Base-by-base conservation (phyloP, 2,888 invertebrate species). In the Drosophila hamatofila region DNA sequence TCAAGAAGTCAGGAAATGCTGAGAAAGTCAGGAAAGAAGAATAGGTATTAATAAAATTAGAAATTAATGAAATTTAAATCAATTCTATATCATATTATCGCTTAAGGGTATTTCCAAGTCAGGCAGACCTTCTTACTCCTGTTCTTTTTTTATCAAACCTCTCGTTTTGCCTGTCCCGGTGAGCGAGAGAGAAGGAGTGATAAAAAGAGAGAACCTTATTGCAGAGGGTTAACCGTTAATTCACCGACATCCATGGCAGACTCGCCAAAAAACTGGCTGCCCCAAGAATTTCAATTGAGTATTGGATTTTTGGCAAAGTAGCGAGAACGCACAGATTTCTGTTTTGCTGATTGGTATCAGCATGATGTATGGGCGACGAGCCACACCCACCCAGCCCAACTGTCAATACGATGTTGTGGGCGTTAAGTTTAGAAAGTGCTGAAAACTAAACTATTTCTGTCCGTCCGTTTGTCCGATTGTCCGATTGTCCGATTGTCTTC, bases 371-470 rank as follows among this genome's bases (percentile, higher is more conserved):
- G 78, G 42, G 56, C 42, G 46, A 5, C 25, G 16, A 21, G 46
- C 72, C 83, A 78, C 87, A 72, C 80, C 83, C 68, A 71, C 67
- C 25, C n/a, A 16, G 27, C 30, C 72, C 69, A 62, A 69, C 71
- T 6, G 54, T 58, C 51, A 37, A 44, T 49, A 30, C n/a, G 7
- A 18, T 49, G 7, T 18, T 1, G 49, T 52, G 51, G 51, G 51
- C 33, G 51, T 52, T 52, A 33, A 56, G 72, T 84, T 84, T 84
- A 84, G 84, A 84, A 84, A 84, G 84, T 80, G 78, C 75, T 79
- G 59, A 58, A 86, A 86, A 87, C 74, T 88, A 86, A 88, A 88
- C 86, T 88, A 88, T 79, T 82, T 79, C 76, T 82, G 44, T 44
- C 44, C 33, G 33, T n/a, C 23, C 16, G 9, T 2, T 30, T 18